These are phyloP conservation scores for Microctenopoma lineatum DNA, from an alignment of 2,797 vertebrate genomes.

Conservation along the genomic window DNA sequence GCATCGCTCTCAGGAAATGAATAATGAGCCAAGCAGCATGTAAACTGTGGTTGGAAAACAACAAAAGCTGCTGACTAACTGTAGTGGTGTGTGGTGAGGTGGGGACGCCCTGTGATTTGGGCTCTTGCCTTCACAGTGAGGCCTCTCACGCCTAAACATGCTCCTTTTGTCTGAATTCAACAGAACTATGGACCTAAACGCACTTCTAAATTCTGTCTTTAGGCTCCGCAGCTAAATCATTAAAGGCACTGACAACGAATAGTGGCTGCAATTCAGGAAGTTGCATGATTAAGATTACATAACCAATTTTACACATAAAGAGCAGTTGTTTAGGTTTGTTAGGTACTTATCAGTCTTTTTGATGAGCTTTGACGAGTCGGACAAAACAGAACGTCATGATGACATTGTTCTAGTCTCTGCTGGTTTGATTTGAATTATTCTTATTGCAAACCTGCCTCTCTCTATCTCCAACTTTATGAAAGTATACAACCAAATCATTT, in stretches of 20 bases:
- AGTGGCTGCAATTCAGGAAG: not conserved
- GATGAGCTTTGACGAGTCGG: not conserved
- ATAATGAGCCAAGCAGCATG: conserved; percentile 73
- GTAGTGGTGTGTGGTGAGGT: conserved; percentile 63
- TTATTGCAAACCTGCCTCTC: too few relatives aligned
- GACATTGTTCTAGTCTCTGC: too few relatives aligned
- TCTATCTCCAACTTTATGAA: too few relatives aligned
- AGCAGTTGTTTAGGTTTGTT: not conserved
- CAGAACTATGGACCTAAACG: conserved; percentile 23
- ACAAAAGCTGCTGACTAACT: conserved; percentile 83
- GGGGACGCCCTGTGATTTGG: conserved; percentile 71
- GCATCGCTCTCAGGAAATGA: conserved; percentile 70
- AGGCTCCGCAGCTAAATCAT: conserved; percentile 22
- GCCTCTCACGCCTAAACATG: conserved; percentile 68
- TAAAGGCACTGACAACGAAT: not conserved
- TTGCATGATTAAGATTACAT: not conserved
- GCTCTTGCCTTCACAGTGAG: conserved; percentile 50
- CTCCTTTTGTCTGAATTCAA: conserved; percentile 43
- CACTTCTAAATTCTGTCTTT: conserved; percentile 51
- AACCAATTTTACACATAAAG: not conserved
- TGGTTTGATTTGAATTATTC: too few relatives aligned
- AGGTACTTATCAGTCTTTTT: not conserved
- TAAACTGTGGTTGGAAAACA: conserved; percentile 82
- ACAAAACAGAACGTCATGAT: not conserved
- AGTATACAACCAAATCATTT: too few relatives aligned